Evolutionary conservation across 2,113 vertebrate species (phyloP).

Genomic region (Rhadina sibilatrix): DNA sequence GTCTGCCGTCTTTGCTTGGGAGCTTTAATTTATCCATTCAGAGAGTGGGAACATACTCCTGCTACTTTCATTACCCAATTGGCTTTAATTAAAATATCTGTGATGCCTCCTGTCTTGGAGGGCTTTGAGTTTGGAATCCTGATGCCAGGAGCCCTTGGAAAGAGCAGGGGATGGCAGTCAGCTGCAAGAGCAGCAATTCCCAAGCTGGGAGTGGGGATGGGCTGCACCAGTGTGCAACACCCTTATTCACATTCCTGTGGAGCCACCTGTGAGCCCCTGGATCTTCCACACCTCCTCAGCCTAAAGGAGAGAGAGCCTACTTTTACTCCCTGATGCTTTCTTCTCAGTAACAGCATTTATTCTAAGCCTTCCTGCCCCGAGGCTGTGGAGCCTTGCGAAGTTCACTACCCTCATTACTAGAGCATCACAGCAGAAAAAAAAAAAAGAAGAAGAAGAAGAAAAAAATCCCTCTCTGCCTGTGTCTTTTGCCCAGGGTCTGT

Average conservation of each 20-base stretch:
- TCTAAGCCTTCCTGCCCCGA: not conserved
- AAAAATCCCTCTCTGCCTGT: not conserved
- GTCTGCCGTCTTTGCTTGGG: not conserved
- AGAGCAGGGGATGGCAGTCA: no score
- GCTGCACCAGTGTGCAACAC: not conserved
- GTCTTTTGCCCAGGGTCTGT: constrained; percentile 9
- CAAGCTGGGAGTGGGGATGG: rapidly evolving
- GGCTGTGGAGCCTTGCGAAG: not conserved
- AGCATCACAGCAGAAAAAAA: not conserved
- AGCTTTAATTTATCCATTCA: not conserved
- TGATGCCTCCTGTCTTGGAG: not conserved
- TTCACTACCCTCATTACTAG: not conserved
- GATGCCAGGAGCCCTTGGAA: not conserved
- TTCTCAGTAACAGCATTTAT: constrained; percentile 30
- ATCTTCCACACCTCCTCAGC: not conserved
- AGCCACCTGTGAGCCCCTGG: not conserved
- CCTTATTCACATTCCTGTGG: not conserved
- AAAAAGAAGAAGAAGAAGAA: not conserved
- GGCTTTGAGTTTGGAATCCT: not conserved
- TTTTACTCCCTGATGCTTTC: not conserved
- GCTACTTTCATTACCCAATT: not conserved
- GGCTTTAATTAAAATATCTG: constrained; percentile 32
- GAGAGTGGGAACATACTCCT: not conserved
- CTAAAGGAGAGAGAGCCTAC: not conserved
- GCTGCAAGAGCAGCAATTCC: not conserved